These are phyloP conservation scores for Emydoidea blandingii DNA, from an alignment of 2,797 vertebrate genomes.

Conservation along the genomic window DNA sequence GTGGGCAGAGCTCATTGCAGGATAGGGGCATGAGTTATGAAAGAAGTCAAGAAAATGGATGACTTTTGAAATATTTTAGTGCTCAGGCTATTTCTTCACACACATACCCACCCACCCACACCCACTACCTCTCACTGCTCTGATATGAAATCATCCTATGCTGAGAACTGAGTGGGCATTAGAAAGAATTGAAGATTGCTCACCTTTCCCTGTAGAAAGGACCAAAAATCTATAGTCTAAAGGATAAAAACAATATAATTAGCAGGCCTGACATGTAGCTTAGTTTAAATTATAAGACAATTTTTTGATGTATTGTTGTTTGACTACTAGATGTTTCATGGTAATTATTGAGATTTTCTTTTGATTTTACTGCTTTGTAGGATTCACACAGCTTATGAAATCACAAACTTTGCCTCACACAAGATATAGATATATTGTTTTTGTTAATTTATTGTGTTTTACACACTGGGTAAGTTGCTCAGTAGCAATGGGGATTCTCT, in stretches of 20 bases:
- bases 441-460: constrained; percentile 26
- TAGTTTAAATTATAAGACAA: not conserved
- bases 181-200: not conserved
- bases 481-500: not conserved
- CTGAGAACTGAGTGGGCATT: not conserved
- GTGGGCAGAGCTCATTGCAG: not conserved
- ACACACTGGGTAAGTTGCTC: not conserved
- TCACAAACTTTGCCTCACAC: not conserved
- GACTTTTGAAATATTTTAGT: not conserved
- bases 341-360: not conserved
- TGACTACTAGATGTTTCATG: not conserved
- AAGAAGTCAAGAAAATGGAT: not conserved
- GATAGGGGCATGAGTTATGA: fast-evolving
- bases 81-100: not conserved
- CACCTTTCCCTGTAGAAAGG: not conserved
- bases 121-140: not conserved
- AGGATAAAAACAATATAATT: not conserved
- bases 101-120: no score
- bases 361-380: not conserved
- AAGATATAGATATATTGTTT: not conserved
- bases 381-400: not conserved
- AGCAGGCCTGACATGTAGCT: not conserved
- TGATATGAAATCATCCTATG: not conserved
- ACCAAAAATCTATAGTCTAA: not conserved
- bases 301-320: not conserved